phyloP scores from a whole-genome alignment of 2,797 vertebrate species.

The Chromobotia macracanthus region DNA sequence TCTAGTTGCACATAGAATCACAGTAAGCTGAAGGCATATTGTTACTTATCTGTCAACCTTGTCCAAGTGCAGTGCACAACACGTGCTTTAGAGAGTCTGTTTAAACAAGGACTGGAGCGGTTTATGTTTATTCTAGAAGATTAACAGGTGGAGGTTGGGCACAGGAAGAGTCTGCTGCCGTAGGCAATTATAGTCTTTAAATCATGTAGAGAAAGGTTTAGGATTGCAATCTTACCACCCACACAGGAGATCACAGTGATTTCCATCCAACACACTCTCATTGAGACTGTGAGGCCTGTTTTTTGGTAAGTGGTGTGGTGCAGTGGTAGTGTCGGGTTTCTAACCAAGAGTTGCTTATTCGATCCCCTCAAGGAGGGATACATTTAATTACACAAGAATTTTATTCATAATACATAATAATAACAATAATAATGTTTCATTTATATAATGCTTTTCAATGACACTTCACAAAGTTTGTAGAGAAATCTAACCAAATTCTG shows the following conservation, averaged over 20 bases:
- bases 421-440: too few relatives aligned
- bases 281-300: not conserved
- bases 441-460: too few relatives aligned
- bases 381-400: too few relatives aligned
- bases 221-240: not conserved
- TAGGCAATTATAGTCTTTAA: constrained; percentile 45
- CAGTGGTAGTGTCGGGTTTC: not conserved
- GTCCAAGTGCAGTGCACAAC: too few relatives aligned
- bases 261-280: not conserved
- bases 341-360: not conserved
- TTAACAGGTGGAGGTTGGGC: constrained; percentile 29
- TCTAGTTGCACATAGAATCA: not conserved
- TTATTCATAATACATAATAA: too few relatives aligned
- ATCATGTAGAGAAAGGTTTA: constrained; percentile 14
- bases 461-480: too few relatives aligned
- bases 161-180: constrained; percentile 35
- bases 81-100: not conserved
- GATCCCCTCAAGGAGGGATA: too few relatives aligned
- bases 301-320: not conserved
- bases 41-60: not conserved
- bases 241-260: not conserved
- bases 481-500: too few relatives aligned
- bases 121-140: constrained; percentile 32
- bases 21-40: not conserved
- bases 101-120: not conserved